A percentile compares a stretch with the other conserved stretches of the same genome.
Evolutionary conservation across 2,888 invertebrate genomes (phyloP).

Genomic region (Drosophila meridiana): DNA sequence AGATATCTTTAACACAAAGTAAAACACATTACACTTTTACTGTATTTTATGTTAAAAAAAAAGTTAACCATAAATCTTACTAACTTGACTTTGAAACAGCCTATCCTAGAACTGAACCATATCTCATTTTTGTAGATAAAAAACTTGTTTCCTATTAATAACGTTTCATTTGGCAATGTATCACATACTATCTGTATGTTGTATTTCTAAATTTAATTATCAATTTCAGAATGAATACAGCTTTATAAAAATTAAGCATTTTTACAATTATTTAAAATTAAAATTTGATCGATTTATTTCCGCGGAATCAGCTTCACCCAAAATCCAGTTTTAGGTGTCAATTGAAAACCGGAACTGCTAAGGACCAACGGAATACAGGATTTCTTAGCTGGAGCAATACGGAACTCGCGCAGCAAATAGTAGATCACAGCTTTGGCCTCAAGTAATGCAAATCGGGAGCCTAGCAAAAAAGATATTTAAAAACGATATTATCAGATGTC

Average conservation of each 20-base stretch:
- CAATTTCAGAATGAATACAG: too few species aligned
- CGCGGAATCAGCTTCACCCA: slow-evolving; percentile 79
- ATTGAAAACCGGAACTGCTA: slow-evolving; percentile 61
- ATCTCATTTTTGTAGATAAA: neutral
- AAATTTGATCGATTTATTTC: slow-evolving; percentile 32
- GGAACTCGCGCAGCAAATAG: slow-evolving; percentile 78
- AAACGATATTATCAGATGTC: neutral
- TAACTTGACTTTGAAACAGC: neutral
- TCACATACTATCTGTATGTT: too few species aligned
- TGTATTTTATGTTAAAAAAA: neutral
- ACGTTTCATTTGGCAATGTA: too few species aligned
- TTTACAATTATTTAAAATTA: slow-evolving; percentile 72
- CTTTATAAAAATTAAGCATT: neutral
- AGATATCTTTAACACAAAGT: neutral
- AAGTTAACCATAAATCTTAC: neutral
- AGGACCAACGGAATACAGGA: slow-evolving; percentile 76
- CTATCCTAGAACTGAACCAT: neutral
- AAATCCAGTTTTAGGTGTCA: slow-evolving; percentile 79
- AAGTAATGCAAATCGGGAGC: slow-evolving; percentile 83
- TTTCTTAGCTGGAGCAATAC: slow-evolving; percentile 72
- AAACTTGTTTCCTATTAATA: too few species aligned
- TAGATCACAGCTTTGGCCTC: slow-evolving; percentile 83
- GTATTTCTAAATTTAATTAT: too few species aligned
- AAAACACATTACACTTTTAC: neutral
- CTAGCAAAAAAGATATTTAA: slow-evolving; percentile 46